Evolutionary conservation across 2,888 invertebrate species (phyloP).

Genomic region (Nysson spinosus): DNA sequence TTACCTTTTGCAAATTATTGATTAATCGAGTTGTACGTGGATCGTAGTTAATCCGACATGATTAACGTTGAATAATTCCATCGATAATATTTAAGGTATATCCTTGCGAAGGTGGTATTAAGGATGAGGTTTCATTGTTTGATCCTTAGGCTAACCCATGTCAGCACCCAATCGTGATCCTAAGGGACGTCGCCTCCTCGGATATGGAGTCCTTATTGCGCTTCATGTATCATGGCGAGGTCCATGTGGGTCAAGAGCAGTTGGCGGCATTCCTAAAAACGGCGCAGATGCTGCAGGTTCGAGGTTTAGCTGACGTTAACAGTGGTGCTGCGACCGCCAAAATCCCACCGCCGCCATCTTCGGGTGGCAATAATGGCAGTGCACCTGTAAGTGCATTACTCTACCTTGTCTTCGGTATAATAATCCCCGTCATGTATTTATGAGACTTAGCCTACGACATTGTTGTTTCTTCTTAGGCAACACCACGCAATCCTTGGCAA

Average conservation of each 20-base stretch:
- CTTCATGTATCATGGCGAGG: constrained; percentile 96
- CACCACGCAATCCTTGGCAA: constrained; percentile 83
- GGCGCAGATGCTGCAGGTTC: constrained; percentile 91
- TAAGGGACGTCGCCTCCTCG: constrained; percentile 90
- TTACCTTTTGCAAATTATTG: too few species aligned
- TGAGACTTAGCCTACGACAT: neutral
- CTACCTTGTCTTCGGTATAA: too few species aligned
- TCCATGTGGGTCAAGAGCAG: constrained; percentile 92
- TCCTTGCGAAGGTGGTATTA: neutral
- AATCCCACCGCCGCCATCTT: constrained; percentile 66
- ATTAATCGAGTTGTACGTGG: too few species aligned
- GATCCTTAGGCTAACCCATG: constrained; percentile 88
- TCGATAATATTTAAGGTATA: too few species aligned
- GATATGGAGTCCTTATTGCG: constrained; percentile 92
- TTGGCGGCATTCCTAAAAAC: constrained; percentile 91
- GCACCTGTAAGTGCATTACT: constrained; percentile 83
- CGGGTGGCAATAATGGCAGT: constrained; percentile 82
- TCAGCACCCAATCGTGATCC: constrained; percentile 92
- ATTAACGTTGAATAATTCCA: constrained; percentile 31
- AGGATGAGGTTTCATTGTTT: neutral
- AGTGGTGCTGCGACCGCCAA: constrained; percentile 75
- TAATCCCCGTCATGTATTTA: too few species aligned
- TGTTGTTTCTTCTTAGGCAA: constrained; percentile 76
- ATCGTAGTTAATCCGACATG: too few species aligned
- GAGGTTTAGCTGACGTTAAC: constrained; percentile 90